These are phyloP conservation scores for Enteromius paludinosus DNA, from an alignment of 2,797 vertebrate species.

Conservation along the genomic window DNA sequence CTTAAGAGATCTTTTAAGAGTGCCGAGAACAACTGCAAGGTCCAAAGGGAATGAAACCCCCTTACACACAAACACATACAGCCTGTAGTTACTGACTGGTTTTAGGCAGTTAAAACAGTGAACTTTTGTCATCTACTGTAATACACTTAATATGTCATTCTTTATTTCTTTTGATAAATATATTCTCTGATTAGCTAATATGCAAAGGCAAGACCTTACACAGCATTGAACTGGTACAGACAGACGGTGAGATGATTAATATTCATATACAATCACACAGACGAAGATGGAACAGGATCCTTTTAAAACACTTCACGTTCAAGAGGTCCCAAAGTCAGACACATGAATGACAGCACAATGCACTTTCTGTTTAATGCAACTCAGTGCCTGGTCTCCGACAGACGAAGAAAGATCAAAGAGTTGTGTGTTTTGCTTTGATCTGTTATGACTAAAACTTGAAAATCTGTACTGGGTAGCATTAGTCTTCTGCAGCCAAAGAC, in stretches of 20 bases:
- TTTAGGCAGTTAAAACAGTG: not conserved
- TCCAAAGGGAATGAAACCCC: conserved; percentile 9
- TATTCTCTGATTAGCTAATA: not conserved
- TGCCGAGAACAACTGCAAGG: conserved; percentile 10
- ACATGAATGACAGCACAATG: conserved; percentile 54
- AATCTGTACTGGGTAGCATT: not conserved
- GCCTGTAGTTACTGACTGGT: not conserved
- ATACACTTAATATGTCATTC: not conserved
- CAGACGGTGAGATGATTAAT: not conserved
- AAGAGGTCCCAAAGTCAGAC: conserved; percentile 37
- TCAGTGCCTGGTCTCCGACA: conserved; percentile 8
- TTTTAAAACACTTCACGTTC: conserved; percentile 46
- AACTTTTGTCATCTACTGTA: not conserved
- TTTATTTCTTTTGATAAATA: not conserved
- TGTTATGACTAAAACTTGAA: not conserved
- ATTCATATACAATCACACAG: conserved; percentile 30
- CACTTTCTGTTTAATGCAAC: conserved; percentile 53
- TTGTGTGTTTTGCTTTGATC: not conserved
- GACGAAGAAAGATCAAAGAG: not conserved
- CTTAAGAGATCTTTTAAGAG: conserved; percentile 21
- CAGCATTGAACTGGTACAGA: not conserved
- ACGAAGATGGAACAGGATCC: conserved; percentile 33
- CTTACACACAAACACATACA: not conserved
- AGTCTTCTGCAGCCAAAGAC: not conserved
- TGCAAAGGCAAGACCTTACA: not conserved